Evolutionary conservation across 2,113 vertebrate genomes (phyloP).

Genomic region (Phrynosoma platyrhinos): DNA sequence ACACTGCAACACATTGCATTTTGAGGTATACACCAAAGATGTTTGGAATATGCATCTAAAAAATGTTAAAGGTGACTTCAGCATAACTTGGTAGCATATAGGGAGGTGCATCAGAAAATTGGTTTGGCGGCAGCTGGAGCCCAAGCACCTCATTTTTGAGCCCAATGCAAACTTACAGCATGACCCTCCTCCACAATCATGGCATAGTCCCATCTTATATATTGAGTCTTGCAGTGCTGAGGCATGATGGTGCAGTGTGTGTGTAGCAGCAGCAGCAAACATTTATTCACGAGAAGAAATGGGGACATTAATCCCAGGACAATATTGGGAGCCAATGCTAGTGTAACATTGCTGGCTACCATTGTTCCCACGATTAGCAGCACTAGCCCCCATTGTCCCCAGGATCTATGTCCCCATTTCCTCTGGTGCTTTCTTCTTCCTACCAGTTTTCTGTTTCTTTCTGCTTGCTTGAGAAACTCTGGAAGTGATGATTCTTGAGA

Average conservation of each 20-base stretch:
- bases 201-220: not conserved
- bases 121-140: not conserved
- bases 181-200: not conserved
- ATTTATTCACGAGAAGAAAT: no score
- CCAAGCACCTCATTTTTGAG: not conserved
- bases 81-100: not conserved
- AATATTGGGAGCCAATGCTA: no score
- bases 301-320: no score
- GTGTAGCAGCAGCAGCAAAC: no score
- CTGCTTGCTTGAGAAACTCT: no score
- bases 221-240: not conserved
- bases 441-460: no score
- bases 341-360: no score
- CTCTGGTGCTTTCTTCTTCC: no score
- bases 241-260: not conserved
- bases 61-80: not conserved
- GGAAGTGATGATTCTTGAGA: no score
- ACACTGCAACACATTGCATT: not conserved
- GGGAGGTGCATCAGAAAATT: not conserved
- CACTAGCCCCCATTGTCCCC: no score
- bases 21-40: not conserved
- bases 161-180: not conserved
- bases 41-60: not conserved
- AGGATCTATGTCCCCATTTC: no score
- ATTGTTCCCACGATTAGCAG: no score